Base-by-base conservation (phyloP, 2,888 invertebrate species). In the Ophonus ardosiacus region DNA sequence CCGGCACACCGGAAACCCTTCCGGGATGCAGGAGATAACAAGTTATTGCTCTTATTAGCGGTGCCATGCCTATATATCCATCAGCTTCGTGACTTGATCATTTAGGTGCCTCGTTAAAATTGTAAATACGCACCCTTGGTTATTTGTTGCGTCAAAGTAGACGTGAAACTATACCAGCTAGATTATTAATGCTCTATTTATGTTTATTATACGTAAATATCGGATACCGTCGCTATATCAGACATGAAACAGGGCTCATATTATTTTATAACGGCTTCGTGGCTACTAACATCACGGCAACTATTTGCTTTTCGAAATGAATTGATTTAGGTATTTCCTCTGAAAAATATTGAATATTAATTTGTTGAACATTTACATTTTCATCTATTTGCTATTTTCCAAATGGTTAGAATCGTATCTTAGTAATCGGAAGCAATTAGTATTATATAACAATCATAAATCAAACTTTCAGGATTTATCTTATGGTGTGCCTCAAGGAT, bases 41-140 rank as follows among this genome's bases (percentile, higher is more conserved):
- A 78, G 76, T 84, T 78, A 83, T 76, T 84, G 78, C 84, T 84
- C 76, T 84, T 78, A 83, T 83, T 83, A 83, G 59, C 21, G 74
- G 74, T 38, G 59, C 74, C 68, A 17, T 59, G 24, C 8, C 38
- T 63, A 80, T 80, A 63, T 80, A 80, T 80, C 43, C 43, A 43
- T 80, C 80, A 80, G 63, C 17, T 57, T 31, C 81, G 81, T 81
- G 81, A 81, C 81, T 43, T 81, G 81, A 81, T 81, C 81, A 63
- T 81, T 81, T 81, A 81, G 40, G 61, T 81, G 43, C 61, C 81
- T 81, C 81, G 63, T 81, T 81, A 81, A 81, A 81, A 81, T 81
- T 81, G 63, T 63, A 81, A 81, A 81, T 81, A 81, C 38, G 63
- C 43, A 81, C 81, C 61, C 74, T 56, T 74, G 74, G 43, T n/a